Evolutionary conservation across 37 sponge, comb jelly and placozoan species (phyloP).

Genomic region (Amphimedon queenslandica): DNA sequence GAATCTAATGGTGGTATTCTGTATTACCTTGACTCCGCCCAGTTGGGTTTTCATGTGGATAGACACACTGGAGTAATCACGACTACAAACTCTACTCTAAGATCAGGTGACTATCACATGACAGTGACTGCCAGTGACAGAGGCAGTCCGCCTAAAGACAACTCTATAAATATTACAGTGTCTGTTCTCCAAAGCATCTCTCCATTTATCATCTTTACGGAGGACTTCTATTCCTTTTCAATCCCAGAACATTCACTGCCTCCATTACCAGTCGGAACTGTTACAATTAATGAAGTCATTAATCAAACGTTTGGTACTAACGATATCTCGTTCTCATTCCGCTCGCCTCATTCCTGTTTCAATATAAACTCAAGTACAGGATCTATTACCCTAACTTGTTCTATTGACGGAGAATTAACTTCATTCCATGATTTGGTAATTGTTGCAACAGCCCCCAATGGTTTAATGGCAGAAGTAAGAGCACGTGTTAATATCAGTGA

Average conservation of each 20-base stretch:
- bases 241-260: conserved; percentile 18
- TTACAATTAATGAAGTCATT: background rate
- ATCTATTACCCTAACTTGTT: conserved; percentile 10
- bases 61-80: conserved; percentile 9
- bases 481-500: conserved; percentile 27
- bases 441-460: background rate
- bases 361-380: conserved; percentile 3
- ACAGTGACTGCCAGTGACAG: conserved; percentile 26
- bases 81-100: background rate
- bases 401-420: conserved; percentile 11
- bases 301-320: background rate
- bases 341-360: conserved; percentile 12
- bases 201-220: conserved; percentile 9
- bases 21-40: background rate
- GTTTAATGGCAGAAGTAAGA: background rate
- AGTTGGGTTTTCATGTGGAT: conserved; percentile 15
- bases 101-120: conserved; percentile 30
- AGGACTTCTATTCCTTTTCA: conserved; percentile 4
- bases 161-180: conserved; percentile 10
- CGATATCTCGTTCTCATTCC: conserved; percentile 10
- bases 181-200: conserved; percentile 17
- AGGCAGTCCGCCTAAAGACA: conserved; percentile 15
- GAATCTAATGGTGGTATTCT: background rate
- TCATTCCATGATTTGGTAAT: conserved; percentile 4
- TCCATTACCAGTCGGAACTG: conserved; percentile 5